A percentile compares a stretch with the other conserved stretches of the same genome.
Evolutionary conservation across 2,888 invertebrate genomes (phyloP).

Genomic region (Nemotelus nigrinus): DNA sequence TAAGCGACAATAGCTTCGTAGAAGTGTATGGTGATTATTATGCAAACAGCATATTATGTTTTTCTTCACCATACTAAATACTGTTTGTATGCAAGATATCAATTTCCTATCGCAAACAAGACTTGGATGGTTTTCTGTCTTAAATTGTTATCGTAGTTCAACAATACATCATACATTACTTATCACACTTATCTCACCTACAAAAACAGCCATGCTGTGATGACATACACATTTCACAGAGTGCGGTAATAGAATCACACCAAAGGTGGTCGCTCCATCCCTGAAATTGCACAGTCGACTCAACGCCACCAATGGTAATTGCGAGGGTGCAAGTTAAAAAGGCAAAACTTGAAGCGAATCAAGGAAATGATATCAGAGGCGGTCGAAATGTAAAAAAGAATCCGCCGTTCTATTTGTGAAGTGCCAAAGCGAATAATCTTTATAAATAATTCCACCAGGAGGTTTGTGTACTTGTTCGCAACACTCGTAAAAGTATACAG

Average conservation of each 20-base stretch:
- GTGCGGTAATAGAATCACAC: conserved; percentile 43
- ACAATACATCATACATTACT: too few relatives aligned
- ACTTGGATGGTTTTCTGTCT: too few relatives aligned
- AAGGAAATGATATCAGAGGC: conserved; percentile 14
- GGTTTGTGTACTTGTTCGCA: conserved; percentile 27
- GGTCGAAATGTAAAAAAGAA: conserved; percentile 32
- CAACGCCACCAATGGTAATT: conserved; percentile 29
- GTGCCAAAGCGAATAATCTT: conserved; percentile 44
- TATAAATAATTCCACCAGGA: conserved; percentile 40
- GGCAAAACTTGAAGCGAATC: conserved; percentile 37
- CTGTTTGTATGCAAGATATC: too few relatives aligned
- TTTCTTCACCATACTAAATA: too few relatives aligned
- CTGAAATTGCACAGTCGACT: conserved; percentile 4
- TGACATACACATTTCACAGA: conserved; percentile 28
- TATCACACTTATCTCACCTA: neutral
- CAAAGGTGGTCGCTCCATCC: conserved; percentile 13
- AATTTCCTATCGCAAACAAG: too few relatives aligned
- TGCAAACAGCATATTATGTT: too few relatives aligned
- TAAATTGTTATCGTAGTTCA: too few relatives aligned
- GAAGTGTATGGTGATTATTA: too few relatives aligned
- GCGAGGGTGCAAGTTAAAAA: conserved; percentile 45
- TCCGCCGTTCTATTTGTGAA: conserved; percentile 27
- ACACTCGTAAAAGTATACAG: neutral
- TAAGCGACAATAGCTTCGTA: too few relatives aligned
- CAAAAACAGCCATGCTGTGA: neutral